Evolutionary conservation across 2,888 invertebrate species (phyloP), one percentile per base, ranked within the genome.

Genomic region (Sarcophaga rosellei): DNA sequence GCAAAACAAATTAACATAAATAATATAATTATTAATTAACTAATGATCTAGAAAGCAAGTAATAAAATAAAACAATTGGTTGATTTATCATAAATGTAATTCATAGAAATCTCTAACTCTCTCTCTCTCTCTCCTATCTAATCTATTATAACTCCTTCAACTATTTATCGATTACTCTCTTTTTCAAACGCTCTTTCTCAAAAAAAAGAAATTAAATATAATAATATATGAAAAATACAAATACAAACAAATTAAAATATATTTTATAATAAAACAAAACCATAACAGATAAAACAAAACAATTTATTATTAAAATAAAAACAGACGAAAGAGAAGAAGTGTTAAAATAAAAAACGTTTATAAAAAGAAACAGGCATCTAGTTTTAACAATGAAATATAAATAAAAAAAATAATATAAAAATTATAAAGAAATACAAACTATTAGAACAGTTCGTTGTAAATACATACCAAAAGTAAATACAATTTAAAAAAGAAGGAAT

Each of bases 181-280:
- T 66, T 78, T 78, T 82, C 65, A 73, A 59, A 68, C 70, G 21
- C 35, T 35, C 10, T 35, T 35, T 35, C 35, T 35, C 10, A 53
- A 12, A 57, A 12, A 74, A 47, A 62, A 25, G 15, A 68, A 79
- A 78, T 45, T 76, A 61, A 62, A 68, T 21, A 23, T 25, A 72
- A 77, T 35, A 35, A 68, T 44, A 59, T n/a, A 25, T 62, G 53
- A 63, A 63, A 63, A 72, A 62, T 44, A 77, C 23, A 72, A 68
- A 70, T 61, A 69, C 47, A 84, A 81, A 57, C 73, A 53, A 83
- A 83, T 70, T 81, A 81, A 81, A 79, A 84, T 86, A 84, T 86
- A 86, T 86, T 86, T 86, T 86, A 86, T 86, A 86, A 81, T 78
- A 79, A 86, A 74, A 75, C 73, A 35, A 76, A 61, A 4, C n/a